Evolutionary conservation across 2,888 invertebrate species (phyloP).

Genomic region (Drosophila siamana): DNA sequence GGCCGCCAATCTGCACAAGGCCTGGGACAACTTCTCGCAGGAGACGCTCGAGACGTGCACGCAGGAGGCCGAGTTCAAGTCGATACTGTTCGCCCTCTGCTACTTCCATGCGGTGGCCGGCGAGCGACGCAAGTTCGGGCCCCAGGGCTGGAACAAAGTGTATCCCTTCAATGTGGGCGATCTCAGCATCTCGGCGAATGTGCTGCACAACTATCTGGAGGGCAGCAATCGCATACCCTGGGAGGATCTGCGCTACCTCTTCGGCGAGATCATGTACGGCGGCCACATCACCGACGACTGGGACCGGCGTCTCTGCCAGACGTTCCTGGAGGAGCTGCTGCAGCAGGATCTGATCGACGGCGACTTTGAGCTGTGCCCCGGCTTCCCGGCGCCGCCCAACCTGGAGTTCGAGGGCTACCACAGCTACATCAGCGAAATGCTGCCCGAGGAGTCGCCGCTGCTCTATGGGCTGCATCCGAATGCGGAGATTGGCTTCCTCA

Average conservation of each 20-base stretch:
- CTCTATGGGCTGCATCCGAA: constrained; percentile 97
- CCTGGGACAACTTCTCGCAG: constrained; percentile 96
- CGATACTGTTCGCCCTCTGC: constrained; percentile 94
- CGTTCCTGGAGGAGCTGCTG: constrained; percentile 94
- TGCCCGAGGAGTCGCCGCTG: constrained; percentile 95
- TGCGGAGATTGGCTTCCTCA: constrained; percentile 97
- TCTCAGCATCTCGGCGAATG: constrained; percentile 95
- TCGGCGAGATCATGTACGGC: constrained; percentile 99
- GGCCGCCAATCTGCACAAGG: constrained; percentile 97
- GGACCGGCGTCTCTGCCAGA: constrained; percentile 95
- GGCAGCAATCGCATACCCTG: constrained; percentile 95
- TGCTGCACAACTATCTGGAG: constrained; percentile 96
- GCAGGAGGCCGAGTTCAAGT: constrained; percentile 97
- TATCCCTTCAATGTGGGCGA: constrained; percentile 95
- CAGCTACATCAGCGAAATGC: constrained; percentile 92
- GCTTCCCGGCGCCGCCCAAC: constrained; percentile 95
- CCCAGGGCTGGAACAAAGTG: constrained; percentile 95
- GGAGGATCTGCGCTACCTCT: constrained; percentile 97
- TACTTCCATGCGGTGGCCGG: constrained; percentile 98
- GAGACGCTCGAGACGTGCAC: constrained; percentile 96
- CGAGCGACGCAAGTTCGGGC: constrained; percentile 96
- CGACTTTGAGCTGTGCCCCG: constrained; percentile 92
- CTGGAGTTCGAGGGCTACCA: constrained; percentile 95
- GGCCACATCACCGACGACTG: constrained; percentile 99
- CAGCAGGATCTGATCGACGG: constrained; percentile 95